A percentile compares a stretch with the other conserved stretches of the same genome.
phyloP scores from a whole-genome alignment of 2,797 vertebrate genomes.

The Sebastes minor region DNA sequence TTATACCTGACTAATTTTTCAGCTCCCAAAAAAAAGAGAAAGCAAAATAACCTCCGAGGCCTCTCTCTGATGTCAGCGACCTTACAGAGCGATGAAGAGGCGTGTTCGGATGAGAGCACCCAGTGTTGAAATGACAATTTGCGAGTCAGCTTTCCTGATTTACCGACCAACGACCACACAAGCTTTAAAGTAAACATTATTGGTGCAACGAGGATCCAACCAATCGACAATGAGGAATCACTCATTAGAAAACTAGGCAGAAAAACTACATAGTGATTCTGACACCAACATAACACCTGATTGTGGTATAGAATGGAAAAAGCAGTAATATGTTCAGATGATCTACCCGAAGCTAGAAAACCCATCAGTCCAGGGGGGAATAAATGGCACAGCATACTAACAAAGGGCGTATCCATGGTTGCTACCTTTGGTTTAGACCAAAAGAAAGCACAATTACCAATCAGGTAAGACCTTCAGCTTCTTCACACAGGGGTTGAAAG shows the following conservation, averaged over 20 bases:
- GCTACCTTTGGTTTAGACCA: slow-evolving; percentile 4
- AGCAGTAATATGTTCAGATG: not conserved
- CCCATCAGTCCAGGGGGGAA: not conserved
- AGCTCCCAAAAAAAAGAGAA: not conserved
- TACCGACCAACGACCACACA: not conserved
- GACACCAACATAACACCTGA: slow-evolving; percentile 16
- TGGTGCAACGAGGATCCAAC: not conserved
- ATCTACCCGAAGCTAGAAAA: slow-evolving; percentile 14
- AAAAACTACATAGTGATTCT: slow-evolving; percentile 24
- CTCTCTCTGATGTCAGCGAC: slow-evolving; percentile 10
- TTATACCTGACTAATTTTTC: slow-evolving; percentile 7
- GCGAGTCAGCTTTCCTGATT: slow-evolving; percentile 21
- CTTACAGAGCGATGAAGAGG: slow-evolving; percentile 22
- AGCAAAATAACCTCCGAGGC: not conserved
- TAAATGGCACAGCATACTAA: slow-evolving; percentile 12
- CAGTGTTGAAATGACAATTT: slow-evolving; percentile 31
- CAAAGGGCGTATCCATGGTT: not conserved
- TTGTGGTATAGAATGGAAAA: slow-evolving; percentile 18
- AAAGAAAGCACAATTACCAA: not conserved
- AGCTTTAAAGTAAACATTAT: slow-evolving; percentile 38
- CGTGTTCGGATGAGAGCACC: slow-evolving; percentile 46
- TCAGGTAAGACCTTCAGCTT: slow-evolving; percentile 7
- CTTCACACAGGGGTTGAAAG: slow-evolving; percentile 5
- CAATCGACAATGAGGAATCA: not conserved
- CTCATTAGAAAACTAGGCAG: not conserved